A percentile compares a stretch with the other conserved stretches of the same genome.
Evolutionary conservation across 2,113 vertebrate species (phyloP).

Genomic region (Eublepharis macularius): DNA sequence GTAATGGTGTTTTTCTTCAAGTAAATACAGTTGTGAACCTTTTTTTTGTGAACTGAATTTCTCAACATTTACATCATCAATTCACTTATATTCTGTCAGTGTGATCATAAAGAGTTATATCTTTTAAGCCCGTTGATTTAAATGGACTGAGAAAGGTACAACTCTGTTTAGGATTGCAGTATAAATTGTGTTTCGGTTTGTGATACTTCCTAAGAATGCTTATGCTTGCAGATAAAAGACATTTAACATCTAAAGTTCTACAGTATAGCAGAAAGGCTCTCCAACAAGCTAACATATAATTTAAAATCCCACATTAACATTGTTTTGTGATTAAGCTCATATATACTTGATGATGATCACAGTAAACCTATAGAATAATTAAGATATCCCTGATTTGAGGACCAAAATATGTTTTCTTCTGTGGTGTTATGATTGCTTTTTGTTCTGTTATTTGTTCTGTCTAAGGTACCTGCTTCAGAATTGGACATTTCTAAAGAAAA

Average conservation of each 20-base stretch:
- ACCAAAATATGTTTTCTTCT: neutral
- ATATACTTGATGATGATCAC: neutral
- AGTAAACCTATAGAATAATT: neutral
- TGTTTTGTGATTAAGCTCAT: neutral
- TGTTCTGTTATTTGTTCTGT: conserved; percentile 13
- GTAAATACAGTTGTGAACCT: neutral
- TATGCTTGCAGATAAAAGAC: neutral
- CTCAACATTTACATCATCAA: neutral
- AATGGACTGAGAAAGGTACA: too few relatives aligned
- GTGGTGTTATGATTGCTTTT: neutral
- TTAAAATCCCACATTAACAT: neutral
- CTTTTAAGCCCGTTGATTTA: too few relatives aligned
- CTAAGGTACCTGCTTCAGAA: conserved; percentile 62
- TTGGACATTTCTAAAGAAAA: conserved; percentile 46
- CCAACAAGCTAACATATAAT: too few relatives aligned
- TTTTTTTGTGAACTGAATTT: neutral
- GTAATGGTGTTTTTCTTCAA: conserved; percentile 57
- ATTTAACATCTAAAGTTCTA: neutral
- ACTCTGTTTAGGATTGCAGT: too few relatives aligned
- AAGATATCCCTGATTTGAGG: neutral
- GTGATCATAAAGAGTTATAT: too few relatives aligned
- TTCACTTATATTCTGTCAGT: too few relatives aligned
- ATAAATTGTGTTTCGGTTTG: neutral
- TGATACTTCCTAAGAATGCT: neutral
- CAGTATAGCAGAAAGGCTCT: too few relatives aligned